Evolutionary conservation across 2,888 invertebrate species (phyloP), one percentile per base, ranked within the genome.

Genomic region (Melanargia galathea): DNA sequence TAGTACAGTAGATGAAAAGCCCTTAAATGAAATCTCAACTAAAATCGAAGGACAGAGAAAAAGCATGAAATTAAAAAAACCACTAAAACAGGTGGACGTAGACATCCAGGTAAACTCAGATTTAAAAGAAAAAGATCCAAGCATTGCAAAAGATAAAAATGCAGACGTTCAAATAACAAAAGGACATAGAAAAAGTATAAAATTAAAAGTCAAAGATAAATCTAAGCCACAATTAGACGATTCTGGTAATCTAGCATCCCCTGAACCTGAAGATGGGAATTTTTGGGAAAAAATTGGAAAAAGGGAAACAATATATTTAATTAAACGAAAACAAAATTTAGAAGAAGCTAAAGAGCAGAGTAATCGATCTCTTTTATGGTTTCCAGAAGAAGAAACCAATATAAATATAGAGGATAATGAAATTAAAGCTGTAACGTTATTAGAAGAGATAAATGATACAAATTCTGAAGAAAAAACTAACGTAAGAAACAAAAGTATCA

Each of bases 201-300:
- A 66, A 73, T 76, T 68, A 73, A 78, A 62, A 83, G 79, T 68
- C 10, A 58, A 58, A 38, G 48, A 43, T 75, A 78, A 75, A 71
- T 65, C 70, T 63, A 71, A 78, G 70, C 66, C 73, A 67, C 60
- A 70, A 63, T 46, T 65, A 60, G 65, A 64, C 62, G 63, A 68
- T 70, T 70, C 71, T 56, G 71, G 62, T 60, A 79, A 80, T 60
- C 66, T 73, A 43, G 72, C 71, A 18, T 87, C 89, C 1, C 86
- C 87, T 33, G 90, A 89, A 67, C 84, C 86, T 10, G 91, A 90
- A 1, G 85, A 86, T 66, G 89, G 87, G 11, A 93, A 94, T 76
- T 94, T 94, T 83, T 94, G 94, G 94, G 92, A 92, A 26, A 92
- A 91, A 82, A 93, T 94, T 66, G 94, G 93, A 4, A 92, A 93